A percentile compares a stretch with the other conserved stretches of the same genome.
phyloP scores from a whole-genome alignment of 64 coral and sea anemone genomes.

The Montipora efflorescens region DNA sequence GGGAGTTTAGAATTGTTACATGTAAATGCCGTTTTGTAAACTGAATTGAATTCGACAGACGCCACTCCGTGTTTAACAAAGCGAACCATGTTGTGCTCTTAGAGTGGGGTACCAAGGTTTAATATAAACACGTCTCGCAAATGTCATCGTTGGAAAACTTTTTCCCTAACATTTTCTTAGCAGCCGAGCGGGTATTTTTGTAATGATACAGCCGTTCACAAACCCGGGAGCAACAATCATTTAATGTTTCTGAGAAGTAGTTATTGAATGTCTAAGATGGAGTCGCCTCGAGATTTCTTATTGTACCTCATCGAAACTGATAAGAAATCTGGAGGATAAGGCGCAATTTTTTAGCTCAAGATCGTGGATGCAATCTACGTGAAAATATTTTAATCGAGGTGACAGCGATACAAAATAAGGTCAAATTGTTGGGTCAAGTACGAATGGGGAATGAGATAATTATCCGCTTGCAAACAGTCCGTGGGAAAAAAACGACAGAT shows the following conservation, averaged over 20 bases:
- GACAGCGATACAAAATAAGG: slow-evolving; percentile 25
- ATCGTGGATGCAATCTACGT: neutral
- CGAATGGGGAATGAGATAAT: neutral
- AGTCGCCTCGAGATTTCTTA: neutral
- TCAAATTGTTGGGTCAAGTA: slow-evolving; percentile 45
- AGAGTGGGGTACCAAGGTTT: too few species aligned
- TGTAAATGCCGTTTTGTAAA: slow-evolving; percentile 22
- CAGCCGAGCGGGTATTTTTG: too few species aligned
- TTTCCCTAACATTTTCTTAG: too few species aligned
- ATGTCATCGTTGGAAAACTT: too few species aligned
- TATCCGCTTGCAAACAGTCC: slow-evolving; percentile 20
- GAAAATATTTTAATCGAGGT: slow-evolving; percentile 18
- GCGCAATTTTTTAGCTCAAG: too few species aligned
- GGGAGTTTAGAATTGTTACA: slow-evolving; percentile 22
- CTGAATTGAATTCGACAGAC: neutral
- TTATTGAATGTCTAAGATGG: too few species aligned
- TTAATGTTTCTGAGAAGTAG: too few species aligned
- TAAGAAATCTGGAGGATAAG: neutral
- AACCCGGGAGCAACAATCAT: too few species aligned
- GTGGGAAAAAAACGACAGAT: slow-evolving; percentile 38
- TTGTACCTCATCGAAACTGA: neutral
- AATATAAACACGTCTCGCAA: too few species aligned
- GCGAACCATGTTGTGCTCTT: neutral
- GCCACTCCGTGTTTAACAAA: neutral
- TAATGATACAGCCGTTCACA: too few species aligned